Conservation (phyloP, 2,888 invertebrate species). For the Seira sanloemensis region DNA sequence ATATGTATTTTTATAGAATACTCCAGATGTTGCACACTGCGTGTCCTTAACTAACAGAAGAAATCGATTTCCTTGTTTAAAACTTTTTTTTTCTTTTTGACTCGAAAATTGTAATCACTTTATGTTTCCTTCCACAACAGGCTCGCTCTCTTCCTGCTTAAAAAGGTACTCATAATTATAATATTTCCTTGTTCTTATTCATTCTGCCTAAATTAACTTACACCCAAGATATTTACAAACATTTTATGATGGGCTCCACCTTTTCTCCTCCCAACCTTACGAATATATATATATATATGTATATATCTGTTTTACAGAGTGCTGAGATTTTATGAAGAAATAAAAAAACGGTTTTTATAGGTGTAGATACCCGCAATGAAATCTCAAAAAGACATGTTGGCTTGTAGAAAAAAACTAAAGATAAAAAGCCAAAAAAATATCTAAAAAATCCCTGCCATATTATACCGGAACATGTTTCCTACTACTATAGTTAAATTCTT, state of each 20-base stretch:
- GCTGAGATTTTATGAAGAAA: too few species aligned
- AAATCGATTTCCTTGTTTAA: slow-evolving; percentile 24
- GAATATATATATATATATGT: too few species aligned
- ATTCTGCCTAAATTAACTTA: too few species aligned
- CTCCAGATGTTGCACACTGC: slow-evolving; percentile 41
- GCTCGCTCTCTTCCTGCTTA: slow-evolving; percentile 49
- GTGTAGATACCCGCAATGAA: slow-evolving; percentile 63
- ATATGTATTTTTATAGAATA: slow-evolving; percentile 23
- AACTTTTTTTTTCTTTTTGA: slow-evolving; percentile 38
- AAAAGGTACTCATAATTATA: slow-evolving; percentile 49
- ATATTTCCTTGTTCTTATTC: too few species aligned
- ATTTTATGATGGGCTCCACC: slow-evolving; percentile 9
- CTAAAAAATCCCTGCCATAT: slow-evolving; percentile 47
- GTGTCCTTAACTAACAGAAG: neutral
- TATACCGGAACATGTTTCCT: slow-evolving; percentile 47
- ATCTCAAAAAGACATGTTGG: slow-evolving; percentile 52
- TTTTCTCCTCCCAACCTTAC: too few species aligned
- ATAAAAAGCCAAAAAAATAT: neutral
- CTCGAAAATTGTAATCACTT: slow-evolving; percentile 48
- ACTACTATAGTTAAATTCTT: too few species aligned
- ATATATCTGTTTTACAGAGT: too few species aligned
- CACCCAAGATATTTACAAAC: slow-evolving; percentile 18
- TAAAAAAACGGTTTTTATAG: slow-evolving; percentile 15
- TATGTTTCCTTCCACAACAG: slow-evolving; percentile 44
- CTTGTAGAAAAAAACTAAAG: neutral